phyloP scores from a whole-genome alignment of 1,140 invertebrate genomes.

The Diorhabda sublineata region DNA sequence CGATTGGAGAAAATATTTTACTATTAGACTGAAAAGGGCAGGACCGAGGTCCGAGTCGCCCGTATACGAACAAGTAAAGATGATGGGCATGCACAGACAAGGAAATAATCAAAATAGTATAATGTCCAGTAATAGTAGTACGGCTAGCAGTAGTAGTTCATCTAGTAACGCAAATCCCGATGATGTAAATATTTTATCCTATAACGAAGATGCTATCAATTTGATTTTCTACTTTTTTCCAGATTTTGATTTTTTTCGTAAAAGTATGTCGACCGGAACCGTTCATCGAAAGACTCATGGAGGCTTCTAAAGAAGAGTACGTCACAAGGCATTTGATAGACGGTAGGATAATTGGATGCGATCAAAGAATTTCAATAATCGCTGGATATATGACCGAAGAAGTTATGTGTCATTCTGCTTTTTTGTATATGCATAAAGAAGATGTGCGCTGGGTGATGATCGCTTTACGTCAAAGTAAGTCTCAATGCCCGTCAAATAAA shows the following conservation, averaged over 20 bases:
- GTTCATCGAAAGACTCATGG: slow-evolving; percentile 63
- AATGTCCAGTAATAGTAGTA: slow-evolving; percentile 7
- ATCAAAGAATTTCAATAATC: slow-evolving; percentile 79
- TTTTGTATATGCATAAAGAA: slow-evolving; percentile 81
- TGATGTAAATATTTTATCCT: background rate
- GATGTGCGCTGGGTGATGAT: slow-evolving; percentile 80
- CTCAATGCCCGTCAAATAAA: background rate
- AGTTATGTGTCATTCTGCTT: slow-evolving; percentile 73
- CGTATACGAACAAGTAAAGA: slow-evolving; percentile 62
- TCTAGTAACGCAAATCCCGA: background rate
- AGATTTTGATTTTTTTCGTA: slow-evolving; percentile 44
- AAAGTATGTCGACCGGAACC: slow-evolving; percentile 56
- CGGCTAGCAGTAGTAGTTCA: background rate
- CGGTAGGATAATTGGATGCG: slow-evolving; percentile 77
- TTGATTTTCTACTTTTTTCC: slow-evolving; percentile 49
- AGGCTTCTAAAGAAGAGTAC: slow-evolving; percentile 77
- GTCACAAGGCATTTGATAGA: slow-evolving; percentile 78
- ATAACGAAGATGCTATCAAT: background rate
- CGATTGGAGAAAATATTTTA: slow-evolving; percentile 50
- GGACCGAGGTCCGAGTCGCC: slow-evolving; percentile 60
- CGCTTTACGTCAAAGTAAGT: slow-evolving; percentile 78
- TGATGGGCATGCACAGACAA: slow-evolving; percentile 46
- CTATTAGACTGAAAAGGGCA: slow-evolving; percentile 57
- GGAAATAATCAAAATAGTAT: background rate
- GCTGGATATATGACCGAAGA: slow-evolving; percentile 82